Evolutionary conservation across 2,797 vertebrate genomes (phyloP).

Genomic region (Emydoidea blandingii): DNA sequence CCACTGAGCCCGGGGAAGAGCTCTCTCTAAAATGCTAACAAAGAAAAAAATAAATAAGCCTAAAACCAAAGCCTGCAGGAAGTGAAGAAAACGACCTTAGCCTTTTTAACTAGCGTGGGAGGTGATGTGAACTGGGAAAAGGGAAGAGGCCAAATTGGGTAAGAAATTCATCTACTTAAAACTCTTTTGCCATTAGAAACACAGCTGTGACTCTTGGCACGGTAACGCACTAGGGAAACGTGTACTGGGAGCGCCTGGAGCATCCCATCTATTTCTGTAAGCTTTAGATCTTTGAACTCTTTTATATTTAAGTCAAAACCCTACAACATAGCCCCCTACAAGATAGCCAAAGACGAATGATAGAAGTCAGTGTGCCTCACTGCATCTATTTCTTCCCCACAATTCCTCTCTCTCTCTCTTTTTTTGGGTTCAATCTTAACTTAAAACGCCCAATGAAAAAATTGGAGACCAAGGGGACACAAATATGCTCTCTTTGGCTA

Average conservation of each 20-base stretch:
- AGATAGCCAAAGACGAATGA: background rate
- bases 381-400: background rate
- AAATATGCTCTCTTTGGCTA: background rate
- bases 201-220: background rate
- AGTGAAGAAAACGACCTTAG: background rate
- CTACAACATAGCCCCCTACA: background rate
- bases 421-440: background rate
- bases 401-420: background rate
- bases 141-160: background rate
- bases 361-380: background rate
- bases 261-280: no score
- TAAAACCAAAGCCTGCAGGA: background rate
- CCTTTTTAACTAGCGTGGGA: background rate
- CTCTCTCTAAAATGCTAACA: background rate
- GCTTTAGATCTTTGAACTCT: background rate
- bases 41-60: background rate
- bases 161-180: background rate
- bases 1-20: background rate
- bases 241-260: background rate
- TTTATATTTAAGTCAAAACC: background rate
- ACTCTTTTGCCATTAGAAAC: background rate
- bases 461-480: background rate
- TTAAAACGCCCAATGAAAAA: background rate
- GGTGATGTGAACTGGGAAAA: background rate
- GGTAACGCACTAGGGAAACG: background rate